Percentiles rank a stretch among this genome's conserved stretches.
These are phyloP conservation scores for Delichon dasypus DNA, from an alignment of 2,797 vertebrate species.

Conservation along the genomic window DNA sequence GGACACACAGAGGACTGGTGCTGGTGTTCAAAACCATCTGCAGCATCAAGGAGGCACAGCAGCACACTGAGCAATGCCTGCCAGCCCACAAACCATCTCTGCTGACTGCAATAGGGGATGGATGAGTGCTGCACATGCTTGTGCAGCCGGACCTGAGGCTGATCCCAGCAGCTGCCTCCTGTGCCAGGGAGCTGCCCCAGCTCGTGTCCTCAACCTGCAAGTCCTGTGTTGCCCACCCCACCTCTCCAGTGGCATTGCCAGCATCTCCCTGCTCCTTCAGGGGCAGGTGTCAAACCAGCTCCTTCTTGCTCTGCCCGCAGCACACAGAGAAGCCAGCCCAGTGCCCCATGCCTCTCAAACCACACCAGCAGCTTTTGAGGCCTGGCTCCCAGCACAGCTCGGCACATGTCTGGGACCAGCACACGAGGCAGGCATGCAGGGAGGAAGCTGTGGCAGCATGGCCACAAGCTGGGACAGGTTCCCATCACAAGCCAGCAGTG, in stretches of 20 bases:
- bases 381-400: accelerated
- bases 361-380: background rate
- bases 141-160: accelerated
- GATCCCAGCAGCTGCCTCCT: background rate
- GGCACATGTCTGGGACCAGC: accelerated
- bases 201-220: background rate
- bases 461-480: background rate
- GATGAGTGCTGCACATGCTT: background rate
- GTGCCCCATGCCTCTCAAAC: background rate
- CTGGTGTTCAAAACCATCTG: background rate
- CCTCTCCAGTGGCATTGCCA: background rate
- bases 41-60: background rate
- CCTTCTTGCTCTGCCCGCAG: background rate
- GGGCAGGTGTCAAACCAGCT: background rate
- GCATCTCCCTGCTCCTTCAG: background rate
- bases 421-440: accelerated
- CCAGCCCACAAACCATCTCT: background rate
- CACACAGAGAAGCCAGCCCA: background rate
- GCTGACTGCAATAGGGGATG: accelerated
- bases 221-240: background rate
- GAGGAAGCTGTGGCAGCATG: background rate
- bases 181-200: background rate
- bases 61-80: background rate
- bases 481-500: background rate
- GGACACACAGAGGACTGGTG: background rate